Evolutionary conservation across 2,113 vertebrate species (phyloP).

Genomic region (Sporophila hypoxantha): DNA sequence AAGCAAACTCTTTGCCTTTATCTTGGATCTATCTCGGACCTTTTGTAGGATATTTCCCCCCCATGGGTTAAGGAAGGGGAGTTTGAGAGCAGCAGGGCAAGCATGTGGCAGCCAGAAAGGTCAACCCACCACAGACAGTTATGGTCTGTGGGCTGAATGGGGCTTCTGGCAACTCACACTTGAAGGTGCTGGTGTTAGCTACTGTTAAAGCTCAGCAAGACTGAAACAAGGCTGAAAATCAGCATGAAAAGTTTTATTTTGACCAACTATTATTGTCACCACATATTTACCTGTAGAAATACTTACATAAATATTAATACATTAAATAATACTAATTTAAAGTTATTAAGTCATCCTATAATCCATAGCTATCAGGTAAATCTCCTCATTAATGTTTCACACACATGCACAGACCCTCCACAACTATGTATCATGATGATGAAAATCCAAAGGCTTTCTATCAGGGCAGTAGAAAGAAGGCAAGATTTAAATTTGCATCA

Average conservation of each 20-base stretch:
- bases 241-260: not conserved
- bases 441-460: not conserved
- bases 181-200: not conserved
- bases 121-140: not conserved
- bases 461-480: not conserved
- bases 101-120: not conserved
- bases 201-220: not conserved
- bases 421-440: rapidly evolving
- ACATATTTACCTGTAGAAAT: not conserved
- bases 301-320: not conserved
- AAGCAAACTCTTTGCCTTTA: not conserved
- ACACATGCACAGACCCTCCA: not conserved
- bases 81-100: not conserved
- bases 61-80: not conserved
- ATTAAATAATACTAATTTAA: not conserved
- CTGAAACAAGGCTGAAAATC: not conserved
- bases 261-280: not conserved
- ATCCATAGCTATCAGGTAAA: not conserved
- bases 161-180: not conserved
- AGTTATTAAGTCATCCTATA: not conserved
- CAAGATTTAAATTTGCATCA: not conserved
- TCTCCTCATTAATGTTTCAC: not conserved
- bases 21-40: rapidly evolving
- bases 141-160: too few species aligned
- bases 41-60: not conserved